Base-by-base conservation (phyloP, 2,888 invertebrate genomes). In the Polymixis lichenea region DNA sequence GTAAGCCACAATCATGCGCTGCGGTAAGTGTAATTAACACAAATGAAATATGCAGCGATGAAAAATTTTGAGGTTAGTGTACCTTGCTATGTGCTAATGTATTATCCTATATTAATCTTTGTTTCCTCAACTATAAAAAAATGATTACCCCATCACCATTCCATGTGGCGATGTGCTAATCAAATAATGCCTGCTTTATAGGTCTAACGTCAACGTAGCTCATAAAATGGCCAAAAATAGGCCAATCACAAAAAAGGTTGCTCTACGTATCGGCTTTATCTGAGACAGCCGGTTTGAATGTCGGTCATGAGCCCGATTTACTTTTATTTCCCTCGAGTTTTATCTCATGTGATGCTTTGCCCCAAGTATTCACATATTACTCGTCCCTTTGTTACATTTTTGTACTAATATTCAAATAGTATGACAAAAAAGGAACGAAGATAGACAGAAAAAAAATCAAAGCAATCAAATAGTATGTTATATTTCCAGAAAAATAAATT, bases 301-400 rank as follows among this genome's bases (percentile, higher is more conserved):
- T 86, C 91, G 90, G 90, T 90, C 92, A 87, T 90, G 90, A 91
- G 91, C 87, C 88, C 90, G 89, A 92, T 94, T 93, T 91, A 87
- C 89, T 92, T 87, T 92, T 92, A 93, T 93, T 93, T 92, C 92
- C 91, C 91, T 69, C 67, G 91, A 90, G 91, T 84, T 91, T 88
- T 90, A 90, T 91, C 86, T 86, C 87, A 84, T 85, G 83, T 77
- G 77, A 84, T 79, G 72, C 82, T 88, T 80, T 82, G 49, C 72
- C 68, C 73, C 60, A 75, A 51, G 79, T 64, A 74, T 51, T 56
- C 74, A 74, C 77, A 71, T 71, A 71, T 73, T 77, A 72, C 38
- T 77, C 46, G 65, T 75, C 82, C 74, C 71, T 78, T 76, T 80
- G 60, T 77, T 61, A 75, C 60, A 69, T 83, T 67, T 71, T 60